Evolutionary conservation across 2,113 vertebrate species (phyloP).

Genomic region (Thamnaconus septentrionalis): DNA sequence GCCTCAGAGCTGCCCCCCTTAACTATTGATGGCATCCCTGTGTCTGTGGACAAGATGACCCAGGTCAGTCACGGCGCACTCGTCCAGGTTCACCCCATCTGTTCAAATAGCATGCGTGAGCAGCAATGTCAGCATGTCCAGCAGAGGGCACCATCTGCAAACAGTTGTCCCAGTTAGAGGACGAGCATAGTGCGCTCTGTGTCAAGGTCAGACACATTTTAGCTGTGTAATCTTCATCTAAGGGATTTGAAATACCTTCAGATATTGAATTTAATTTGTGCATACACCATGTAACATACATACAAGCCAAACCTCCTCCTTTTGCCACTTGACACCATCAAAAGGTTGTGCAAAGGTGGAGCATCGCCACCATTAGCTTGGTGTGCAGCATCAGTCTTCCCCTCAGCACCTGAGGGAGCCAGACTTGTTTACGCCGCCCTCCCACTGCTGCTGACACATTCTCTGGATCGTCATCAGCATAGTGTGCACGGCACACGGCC

Average conservation of each 20-base stretch:
- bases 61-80: conserved; percentile 78
- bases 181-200: background rate
- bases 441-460: conserved; percentile 62
- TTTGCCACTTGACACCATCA: too few relatives aligned
- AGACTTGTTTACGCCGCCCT: conserved; percentile 69
- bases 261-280: too few relatives aligned
- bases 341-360: background rate
- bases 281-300: too few relatives aligned
- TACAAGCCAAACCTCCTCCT: too few relatives aligned
- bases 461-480: conserved; percentile 52
- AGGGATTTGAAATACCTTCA: too few relatives aligned
- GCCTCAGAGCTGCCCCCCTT: conserved; percentile 93
- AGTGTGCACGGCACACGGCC: conserved; percentile 26
- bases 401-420: conserved; percentile 46
- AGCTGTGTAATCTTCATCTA: too few relatives aligned
- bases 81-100: too few relatives aligned
- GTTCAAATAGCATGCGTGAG: too few relatives aligned
- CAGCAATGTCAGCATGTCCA: conserved; percentile 23
- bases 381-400: conserved; percentile 12
- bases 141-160: conserved; percentile 57
- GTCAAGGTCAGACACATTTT: conserved; percentile 33
- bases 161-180: conserved; percentile 6
- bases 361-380: conserved; percentile 18
- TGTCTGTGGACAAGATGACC: conserved; percentile 99
- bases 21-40: conserved; percentile 96